phyloP scores from a whole-genome alignment of 2,113 vertebrate genomes.

The Ciconia boyciana region DNA sequence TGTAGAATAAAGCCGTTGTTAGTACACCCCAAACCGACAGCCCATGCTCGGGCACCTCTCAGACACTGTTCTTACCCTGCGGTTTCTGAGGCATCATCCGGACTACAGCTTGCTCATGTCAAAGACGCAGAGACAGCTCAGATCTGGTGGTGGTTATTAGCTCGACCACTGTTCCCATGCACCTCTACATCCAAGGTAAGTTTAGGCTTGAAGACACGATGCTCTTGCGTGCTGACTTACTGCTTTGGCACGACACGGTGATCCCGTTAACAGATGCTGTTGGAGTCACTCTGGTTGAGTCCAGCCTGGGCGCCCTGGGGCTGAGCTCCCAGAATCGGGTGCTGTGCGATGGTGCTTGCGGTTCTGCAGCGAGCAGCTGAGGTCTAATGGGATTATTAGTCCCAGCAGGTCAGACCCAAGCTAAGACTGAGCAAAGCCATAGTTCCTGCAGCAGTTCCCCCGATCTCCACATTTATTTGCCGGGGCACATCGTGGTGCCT shows the following conservation, averaged over 20 bases:
- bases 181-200: too few species aligned
- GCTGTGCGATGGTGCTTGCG: background rate
- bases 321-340: background rate
- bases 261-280: fast-evolving
- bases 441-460: background rate
- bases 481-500: background rate
- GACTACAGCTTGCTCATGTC: too few species aligned
- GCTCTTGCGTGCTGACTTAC: background rate
- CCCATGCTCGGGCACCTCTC: background rate
- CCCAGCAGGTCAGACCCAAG: too few species aligned
- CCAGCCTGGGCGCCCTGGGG: background rate
- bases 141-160: background rate
- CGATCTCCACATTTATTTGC: fast-evolving
- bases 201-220: fast-evolving
- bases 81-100: background rate
- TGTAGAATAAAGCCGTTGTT: background rate
- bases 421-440: background rate
- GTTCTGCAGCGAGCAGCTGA: background rate
- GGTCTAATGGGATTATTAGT: background rate
- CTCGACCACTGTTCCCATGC: background rate
- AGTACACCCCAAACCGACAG: background rate
- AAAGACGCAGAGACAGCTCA: background rate
- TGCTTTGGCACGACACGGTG: background rate
- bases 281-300: background rate
- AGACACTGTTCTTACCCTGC: background rate